Conservation (phyloP, 1,140 invertebrate species). For the Lutraria rhynchaena region DNA sequence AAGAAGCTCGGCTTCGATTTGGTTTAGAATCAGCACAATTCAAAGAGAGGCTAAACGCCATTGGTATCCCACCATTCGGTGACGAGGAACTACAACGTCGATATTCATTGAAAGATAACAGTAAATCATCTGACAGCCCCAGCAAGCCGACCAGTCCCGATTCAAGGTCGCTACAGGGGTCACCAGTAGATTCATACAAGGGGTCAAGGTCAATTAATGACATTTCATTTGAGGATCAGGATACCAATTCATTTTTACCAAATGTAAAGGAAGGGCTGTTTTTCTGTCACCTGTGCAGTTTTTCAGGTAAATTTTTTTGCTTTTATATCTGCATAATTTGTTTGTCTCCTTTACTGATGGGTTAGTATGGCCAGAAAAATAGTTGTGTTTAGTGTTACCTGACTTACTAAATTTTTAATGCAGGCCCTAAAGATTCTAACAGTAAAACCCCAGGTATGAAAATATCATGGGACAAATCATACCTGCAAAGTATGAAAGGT, state of each 20-base stretch:
- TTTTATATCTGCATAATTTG: not conserved
- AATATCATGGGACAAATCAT: no score
- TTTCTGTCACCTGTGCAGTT: slow-evolving; percentile 79
- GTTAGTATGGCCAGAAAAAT: no score
- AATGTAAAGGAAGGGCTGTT: slow-evolving; percentile 70
- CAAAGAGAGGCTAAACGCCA: not conserved
- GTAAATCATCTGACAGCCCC: not conserved
- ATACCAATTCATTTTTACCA: slow-evolving; percentile 45
- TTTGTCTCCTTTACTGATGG: no score
- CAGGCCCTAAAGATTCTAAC: no score
- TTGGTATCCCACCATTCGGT: not conserved
- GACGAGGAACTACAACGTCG: slow-evolving; percentile 15
- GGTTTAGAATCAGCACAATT: slow-evolving; percentile 28
- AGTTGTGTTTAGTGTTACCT: no score
- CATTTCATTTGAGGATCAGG: slow-evolving; percentile 48
- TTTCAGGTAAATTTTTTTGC: slow-evolving; percentile 69
- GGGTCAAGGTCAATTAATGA: slow-evolving; percentile 21
- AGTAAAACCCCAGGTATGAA: no score
- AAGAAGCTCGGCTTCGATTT: slow-evolving; percentile 33
- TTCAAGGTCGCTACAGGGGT: slow-evolving; percentile 31
- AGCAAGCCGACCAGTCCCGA: slow-evolving; percentile 23
- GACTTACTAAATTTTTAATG: no score
- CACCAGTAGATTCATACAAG: slow-evolving; percentile 19
- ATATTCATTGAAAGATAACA: slow-evolving; percentile 8
- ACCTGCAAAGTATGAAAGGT: no score